phyloP scores from a whole-genome alignment of 2,113 vertebrate species.

The Delphinapterus leucas region DNA sequence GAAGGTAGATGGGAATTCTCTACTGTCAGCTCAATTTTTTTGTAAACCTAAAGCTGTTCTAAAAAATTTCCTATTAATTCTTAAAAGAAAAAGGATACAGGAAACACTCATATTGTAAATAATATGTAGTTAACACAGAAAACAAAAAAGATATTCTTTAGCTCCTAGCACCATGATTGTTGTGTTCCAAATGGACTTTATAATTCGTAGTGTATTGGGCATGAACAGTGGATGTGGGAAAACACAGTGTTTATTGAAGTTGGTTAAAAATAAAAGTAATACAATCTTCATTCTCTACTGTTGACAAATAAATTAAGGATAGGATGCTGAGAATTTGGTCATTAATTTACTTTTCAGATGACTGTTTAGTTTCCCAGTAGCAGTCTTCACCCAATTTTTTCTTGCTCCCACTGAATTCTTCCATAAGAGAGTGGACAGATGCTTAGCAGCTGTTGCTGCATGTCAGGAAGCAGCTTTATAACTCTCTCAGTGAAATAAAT shows the following conservation, averaged over 20 bases:
- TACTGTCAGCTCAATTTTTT: not conserved
- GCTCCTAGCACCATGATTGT: not conserved
- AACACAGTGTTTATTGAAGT: not conserved
- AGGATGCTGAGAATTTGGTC: not conserved
- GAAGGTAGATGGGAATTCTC: not conserved
- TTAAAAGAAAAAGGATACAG: not conserved
- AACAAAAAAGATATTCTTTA: not conserved
- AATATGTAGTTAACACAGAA: not conserved
- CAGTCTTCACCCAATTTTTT: not conserved
- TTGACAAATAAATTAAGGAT: not conserved
- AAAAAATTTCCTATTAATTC: not conserved
- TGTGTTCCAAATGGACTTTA: not conserved
- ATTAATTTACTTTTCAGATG: not conserved
- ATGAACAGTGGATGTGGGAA: not conserved
- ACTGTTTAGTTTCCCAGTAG: not conserved
- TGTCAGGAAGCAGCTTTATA: conserved; percentile 65
- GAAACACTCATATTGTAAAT: not conserved
- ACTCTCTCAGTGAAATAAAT: conserved; percentile 62
- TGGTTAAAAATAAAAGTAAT: not conserved
- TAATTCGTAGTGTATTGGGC: not conserved
- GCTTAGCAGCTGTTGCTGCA: conserved; percentile 62
- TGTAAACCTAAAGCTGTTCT: not conserved
- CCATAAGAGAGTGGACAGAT: conserved; percentile 40
- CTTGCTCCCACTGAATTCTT: not conserved
- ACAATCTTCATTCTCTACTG: not conserved